These are phyloP conservation scores for Meriones psammophilus DNA, from an alignment of 2,797 vertebrate species.

Conservation along the genomic window DNA sequence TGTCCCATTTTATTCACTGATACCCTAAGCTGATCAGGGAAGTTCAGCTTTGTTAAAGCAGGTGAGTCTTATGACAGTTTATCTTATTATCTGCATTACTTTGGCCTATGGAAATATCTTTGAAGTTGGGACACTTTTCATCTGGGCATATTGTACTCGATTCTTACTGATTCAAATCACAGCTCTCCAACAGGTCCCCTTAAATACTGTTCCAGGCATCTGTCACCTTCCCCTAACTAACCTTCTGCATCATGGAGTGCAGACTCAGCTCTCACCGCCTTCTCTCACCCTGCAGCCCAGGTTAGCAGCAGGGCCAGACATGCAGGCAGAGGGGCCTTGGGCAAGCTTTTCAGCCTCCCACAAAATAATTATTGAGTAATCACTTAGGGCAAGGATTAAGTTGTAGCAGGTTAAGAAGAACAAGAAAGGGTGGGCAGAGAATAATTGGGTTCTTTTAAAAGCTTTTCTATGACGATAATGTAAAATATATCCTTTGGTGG, in stretches of 20 bases:
- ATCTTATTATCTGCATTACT: not conserved
- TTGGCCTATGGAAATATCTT: not conserved
- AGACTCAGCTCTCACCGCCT: conserved; percentile 41
- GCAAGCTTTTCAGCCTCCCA: conserved; percentile 81
- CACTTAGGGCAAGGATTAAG: conserved; percentile 77
- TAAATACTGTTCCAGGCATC: conserved; percentile 60
- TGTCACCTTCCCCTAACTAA: conserved; percentile 54
- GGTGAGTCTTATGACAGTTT: not conserved
- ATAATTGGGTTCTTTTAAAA: conserved; percentile 68
- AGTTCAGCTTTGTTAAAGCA: conserved; percentile 47
- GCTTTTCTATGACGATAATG: conserved; percentile 63
- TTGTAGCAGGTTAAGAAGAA: conserved; percentile 78
- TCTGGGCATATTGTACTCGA: not conserved
- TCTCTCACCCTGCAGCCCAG: conserved; percentile 54
- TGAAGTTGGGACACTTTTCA: conserved; percentile 9
- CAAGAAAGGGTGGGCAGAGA: conserved; percentile 68
- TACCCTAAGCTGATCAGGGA: not conserved
- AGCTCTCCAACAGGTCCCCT: conserved; percentile 50
- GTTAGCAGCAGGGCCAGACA: conserved; percentile 78
- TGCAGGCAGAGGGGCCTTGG: conserved; percentile 67
- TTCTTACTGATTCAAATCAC: conserved; percentile 37
- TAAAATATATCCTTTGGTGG: conserved; percentile 48
- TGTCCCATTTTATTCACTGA: conserved; percentile 28
- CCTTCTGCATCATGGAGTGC: conserved; percentile 64
- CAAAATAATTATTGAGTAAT: conserved; percentile 83